Evolutionary conservation across 2,888 invertebrate genomes (phyloP), one percentile per base, ranked within the genome.

Genomic region (Schizaphis graminum): DNA sequence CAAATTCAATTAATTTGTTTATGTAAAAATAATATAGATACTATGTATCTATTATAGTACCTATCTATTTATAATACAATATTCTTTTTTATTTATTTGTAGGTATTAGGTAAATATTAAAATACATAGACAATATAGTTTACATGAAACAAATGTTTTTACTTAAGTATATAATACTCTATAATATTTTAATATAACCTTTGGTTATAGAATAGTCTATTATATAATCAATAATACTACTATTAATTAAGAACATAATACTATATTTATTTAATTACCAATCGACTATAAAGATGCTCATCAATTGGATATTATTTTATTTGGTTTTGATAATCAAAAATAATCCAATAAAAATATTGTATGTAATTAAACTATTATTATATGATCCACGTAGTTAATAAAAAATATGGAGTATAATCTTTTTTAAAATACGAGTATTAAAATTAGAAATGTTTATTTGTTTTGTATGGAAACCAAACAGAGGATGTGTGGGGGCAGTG

Each of bases 401-500:
- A 61, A 77, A 35, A 77, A 77, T 35, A 7, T 77, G 77, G 21
- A 77, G 77, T 21, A 21, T 77, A 77, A 77, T 77, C 35, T 77
- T 77, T n/a, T 77, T 77, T 35, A 35, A 21, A 77, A 77, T 7
- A 13, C n/a, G 56, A 47, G 67, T 35, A 16, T 92, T 90, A 61
- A 56, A 57, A 47, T 90, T 16, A 49, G 21, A 77, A 35, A 49
- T 26, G 47, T n/a, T 16, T 67, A 35, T 90, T 47, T 49, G 84
- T 91, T 91, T 56, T 91, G 28, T 41, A 91, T 28, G 5, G 41
- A 21, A 91, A 89, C 44, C 21, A 57, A 89, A 53, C 49, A 3
- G 91, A 28, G 26, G 91, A 91, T 41, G 84, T 53, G 91, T 56
- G 91, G 77, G 77, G 91, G 91, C 26, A 84, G 91, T 8, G 28